These are phyloP conservation scores for Aromia moschata DNA, from an alignment of 2,888 invertebrate species.

Conservation along the genomic window DNA sequence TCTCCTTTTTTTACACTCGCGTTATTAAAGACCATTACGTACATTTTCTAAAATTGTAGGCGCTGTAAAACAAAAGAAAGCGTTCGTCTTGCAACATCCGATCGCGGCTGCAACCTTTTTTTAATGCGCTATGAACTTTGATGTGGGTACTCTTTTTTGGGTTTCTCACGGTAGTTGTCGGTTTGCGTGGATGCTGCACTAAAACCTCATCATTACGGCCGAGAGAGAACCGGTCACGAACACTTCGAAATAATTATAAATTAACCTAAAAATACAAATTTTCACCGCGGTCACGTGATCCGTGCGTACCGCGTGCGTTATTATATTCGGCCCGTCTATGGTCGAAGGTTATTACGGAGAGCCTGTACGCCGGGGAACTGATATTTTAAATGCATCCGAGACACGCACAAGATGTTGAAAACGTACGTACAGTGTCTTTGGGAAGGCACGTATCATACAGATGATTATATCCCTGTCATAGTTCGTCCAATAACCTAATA, in stretches of 20 bases:
- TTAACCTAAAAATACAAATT: slow-evolving; percentile 37
- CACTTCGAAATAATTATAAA: slow-evolving; percentile 44
- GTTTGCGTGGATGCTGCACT: slow-evolving; percentile 42
- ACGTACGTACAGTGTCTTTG: slow-evolving; percentile 1
- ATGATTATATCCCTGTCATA: too few relatives aligned
- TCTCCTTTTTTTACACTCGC: too few relatives aligned
- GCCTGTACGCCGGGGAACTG: not conserved
- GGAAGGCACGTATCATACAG: too few relatives aligned
- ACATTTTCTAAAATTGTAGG: not conserved
- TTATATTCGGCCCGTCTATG: too few relatives aligned
- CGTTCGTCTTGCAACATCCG: slow-evolving; percentile 1
- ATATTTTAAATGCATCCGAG: slow-evolving; percentile 4
- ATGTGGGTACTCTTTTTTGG: slow-evolving; percentile 43
- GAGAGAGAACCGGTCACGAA: slow-evolving; percentile 45
- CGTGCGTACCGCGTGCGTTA: slow-evolving; percentile 28
- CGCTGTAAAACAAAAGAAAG: slow-evolving; percentile 1
- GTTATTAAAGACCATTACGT: too few relatives aligned
- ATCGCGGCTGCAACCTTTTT: slow-evolving; percentile 30
- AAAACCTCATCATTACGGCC: slow-evolving; percentile 37
- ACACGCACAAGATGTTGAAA: slow-evolving; percentile 8
- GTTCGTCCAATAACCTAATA: too few relatives aligned
- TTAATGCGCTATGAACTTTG: slow-evolving; percentile 37
- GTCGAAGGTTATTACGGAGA: slow-evolving; percentile 10
- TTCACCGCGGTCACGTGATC: slow-evolving; percentile 31
- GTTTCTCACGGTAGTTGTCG: slow-evolving; percentile 46